These are phyloP conservation scores for Darevskia mixta DNA, from an alignment of 2,797 vertebrate species.

Conservation along the genomic window DNA sequence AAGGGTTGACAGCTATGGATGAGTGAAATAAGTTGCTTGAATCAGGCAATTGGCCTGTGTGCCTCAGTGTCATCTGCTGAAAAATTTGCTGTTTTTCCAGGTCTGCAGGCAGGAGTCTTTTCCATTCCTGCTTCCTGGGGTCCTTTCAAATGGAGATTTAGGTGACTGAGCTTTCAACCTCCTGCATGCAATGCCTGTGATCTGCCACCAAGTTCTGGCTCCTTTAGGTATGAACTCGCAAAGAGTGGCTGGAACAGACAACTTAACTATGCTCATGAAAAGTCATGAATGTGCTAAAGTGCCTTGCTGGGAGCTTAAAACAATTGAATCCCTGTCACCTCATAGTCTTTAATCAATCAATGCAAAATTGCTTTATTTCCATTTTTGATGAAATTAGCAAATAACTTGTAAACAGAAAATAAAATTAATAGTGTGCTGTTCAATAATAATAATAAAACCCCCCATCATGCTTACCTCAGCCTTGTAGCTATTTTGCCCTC, in stretches of 20 bases:
- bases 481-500: constrained; percentile 75
- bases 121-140: neutral
- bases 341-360: constrained; percentile 30
- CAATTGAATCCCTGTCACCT: constrained; percentile 42
- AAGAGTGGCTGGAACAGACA: neutral
- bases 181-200: neutral
- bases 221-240: neutral
- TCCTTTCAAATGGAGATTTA: neutral
- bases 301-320: constrained; percentile 42
- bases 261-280: neutral
- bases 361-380: constrained; percentile 39
- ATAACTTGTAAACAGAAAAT: constrained; percentile 76
- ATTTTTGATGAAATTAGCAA: constrained; percentile 79
- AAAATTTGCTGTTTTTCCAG: neutral
- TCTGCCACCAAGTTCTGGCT: neutral
- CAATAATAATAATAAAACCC: constrained; percentile 55
- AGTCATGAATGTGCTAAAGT: constrained; percentile 4
- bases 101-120: neutral
- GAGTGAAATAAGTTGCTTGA: neutral
- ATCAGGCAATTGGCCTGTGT: neutral
- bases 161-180: neutral
- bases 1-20: neutral
- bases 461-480: constrained; percentile 77
- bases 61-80: neutral
- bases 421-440: constrained; percentile 79